These are phyloP conservation scores for Meriones psammophilus DNA, from an alignment of 2,797 vertebrate species.

Conservation along the genomic window DNA sequence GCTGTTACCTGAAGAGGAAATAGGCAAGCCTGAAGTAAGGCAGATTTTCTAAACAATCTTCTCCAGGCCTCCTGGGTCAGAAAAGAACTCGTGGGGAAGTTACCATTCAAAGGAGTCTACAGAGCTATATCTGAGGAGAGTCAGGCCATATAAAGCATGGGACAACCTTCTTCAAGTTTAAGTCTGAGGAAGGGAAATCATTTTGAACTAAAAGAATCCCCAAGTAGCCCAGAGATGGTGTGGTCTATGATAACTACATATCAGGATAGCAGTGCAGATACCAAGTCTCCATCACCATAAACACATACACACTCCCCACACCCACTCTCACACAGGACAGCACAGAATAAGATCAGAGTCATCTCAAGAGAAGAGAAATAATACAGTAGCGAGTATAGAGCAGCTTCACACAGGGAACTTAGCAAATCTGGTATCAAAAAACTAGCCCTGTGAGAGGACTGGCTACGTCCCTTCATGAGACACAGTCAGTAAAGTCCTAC, in stretches of 20 bases:
- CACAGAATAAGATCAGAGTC: background rate
- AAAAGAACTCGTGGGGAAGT: background rate
- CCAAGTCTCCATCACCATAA: background rate
- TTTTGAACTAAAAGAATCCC: constrained; percentile 1
- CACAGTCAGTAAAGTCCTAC: background rate
- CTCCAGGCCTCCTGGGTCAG: background rate
- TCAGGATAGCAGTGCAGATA: background rate
- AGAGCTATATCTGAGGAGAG: background rate
- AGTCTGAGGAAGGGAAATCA: background rate
- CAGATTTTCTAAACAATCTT: background rate
- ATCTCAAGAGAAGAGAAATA: background rate
- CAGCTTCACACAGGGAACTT: background rate
- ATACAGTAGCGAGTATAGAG: background rate
- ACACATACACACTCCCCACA: background rate
- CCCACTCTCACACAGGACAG: background rate
- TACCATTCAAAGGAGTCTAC: background rate
- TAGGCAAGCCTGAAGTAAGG: background rate
- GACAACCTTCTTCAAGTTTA: background rate
- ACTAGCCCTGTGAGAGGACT: background rate
- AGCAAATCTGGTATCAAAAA: background rate
- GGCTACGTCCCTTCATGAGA: background rate
- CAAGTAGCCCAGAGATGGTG: background rate
- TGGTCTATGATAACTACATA: background rate
- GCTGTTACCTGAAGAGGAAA: background rate
- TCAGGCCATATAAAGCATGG: background rate